These are phyloP conservation scores for Chlamydotis undulata DNA, from an alignment of 2,113 vertebrate genomes.

Conservation along the genomic window DNA sequence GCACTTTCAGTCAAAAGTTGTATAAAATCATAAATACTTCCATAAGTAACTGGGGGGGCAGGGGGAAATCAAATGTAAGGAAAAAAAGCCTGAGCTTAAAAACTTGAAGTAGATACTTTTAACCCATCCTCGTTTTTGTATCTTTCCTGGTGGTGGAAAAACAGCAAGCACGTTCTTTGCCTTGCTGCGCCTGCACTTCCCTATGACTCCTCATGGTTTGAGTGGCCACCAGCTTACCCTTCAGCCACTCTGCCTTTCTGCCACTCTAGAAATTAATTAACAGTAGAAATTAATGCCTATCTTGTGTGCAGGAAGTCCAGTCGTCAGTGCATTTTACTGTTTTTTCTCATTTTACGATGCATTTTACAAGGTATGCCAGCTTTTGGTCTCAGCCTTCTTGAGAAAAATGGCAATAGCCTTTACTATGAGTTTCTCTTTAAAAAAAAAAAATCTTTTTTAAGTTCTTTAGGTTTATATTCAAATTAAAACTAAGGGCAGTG, in stretches of 20 bases:
- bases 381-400: neutral
- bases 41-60: neutral
- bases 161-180: rapidly evolving
- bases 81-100: neutral
- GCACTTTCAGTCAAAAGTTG: neutral
- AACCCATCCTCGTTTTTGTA: neutral
- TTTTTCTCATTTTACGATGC: neutral
- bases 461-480: neutral
- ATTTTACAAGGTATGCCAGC: neutral
- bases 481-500: neutral
- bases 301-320: neutral
- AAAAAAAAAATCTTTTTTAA: neutral
- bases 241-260: neutral
- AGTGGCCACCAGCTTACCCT: neutral
- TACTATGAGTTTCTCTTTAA: neutral
- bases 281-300: neutral
- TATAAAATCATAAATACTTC: neutral
- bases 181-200: neutral
- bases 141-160: neutral
- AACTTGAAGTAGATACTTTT: neutral
- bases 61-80: too few species aligned
- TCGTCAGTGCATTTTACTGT: neutral
- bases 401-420: neutral
- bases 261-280: neutral
- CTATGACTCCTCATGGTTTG: neutral